Percentiles rank a stretch among this genome's conserved stretches.
These are phyloP conservation scores for Drosophila tristis DNA, from an alignment of 1,140 invertebrate genomes.

Conservation along the genomic window DNA sequence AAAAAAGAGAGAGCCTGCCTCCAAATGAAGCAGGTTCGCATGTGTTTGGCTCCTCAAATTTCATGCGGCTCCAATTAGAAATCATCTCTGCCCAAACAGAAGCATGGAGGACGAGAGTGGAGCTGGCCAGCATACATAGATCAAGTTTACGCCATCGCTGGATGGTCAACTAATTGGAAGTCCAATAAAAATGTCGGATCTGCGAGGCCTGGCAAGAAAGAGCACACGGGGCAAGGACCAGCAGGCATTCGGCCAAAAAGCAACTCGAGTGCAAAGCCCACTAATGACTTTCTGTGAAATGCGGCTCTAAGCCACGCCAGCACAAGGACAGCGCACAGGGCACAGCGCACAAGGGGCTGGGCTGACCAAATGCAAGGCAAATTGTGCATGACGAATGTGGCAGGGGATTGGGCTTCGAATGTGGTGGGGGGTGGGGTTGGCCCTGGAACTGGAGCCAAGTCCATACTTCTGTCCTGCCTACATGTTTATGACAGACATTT, in stretches of 20 bases:
- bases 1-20: not conserved
- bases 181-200: slow-evolving; percentile 83
- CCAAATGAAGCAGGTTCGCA: slow-evolving; percentile 20
- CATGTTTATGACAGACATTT: slow-evolving; percentile 79
- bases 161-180: slow-evolving; percentile 78
- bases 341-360: slow-evolving; percentile 5
- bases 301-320: slow-evolving; percentile 46
- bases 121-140: slow-evolving; percentile 54
- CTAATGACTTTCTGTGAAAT: slow-evolving; percentile 79
- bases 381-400: slow-evolving; percentile 82
- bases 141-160: slow-evolving; percentile 72
- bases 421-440: slow-evolving; percentile 2
- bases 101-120: slow-evolving; percentile 19
- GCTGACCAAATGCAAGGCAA: slow-evolving; percentile 65
- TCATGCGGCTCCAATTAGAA: slow-evolving; percentile 40
- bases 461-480: slow-evolving; percentile 15
- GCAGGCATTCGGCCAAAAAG: slow-evolving; percentile 61
- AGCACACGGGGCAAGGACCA: slow-evolving; percentile 19
- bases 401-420: slow-evolving; percentile 29
- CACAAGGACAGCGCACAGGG: slow-evolving; percentile 6
- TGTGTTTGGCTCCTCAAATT: slow-evolving; percentile 29
- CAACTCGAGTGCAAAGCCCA: slow-evolving; percentile 74
- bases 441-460: not conserved
- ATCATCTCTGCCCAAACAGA: slow-evolving; percentile 51
- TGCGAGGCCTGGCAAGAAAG: slow-evolving; percentile 28